Evolutionary conservation across 2,797 vertebrate species (phyloP).

Genomic region (Lophotriccus pileatus): DNA sequence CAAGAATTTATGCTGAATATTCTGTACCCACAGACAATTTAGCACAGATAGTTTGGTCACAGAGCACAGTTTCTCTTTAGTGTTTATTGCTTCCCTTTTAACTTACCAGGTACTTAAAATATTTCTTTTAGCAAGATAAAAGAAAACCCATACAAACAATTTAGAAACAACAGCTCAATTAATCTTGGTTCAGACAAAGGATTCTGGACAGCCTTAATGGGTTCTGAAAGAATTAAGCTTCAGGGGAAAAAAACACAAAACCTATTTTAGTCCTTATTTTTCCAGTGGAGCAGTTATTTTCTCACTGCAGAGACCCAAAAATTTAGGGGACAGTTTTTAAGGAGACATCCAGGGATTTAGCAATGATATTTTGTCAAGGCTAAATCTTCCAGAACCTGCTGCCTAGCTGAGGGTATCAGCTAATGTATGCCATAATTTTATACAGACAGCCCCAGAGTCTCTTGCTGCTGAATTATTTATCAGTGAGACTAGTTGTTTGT

Average conservation of each 20-base stretch:
- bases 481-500: conserved; percentile 18
- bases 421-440: conserved; percentile 42
- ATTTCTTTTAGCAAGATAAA: background rate
- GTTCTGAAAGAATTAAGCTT: background rate
- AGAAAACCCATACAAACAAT: background rate
- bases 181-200: background rate
- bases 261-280: background rate
- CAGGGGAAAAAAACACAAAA: background rate
- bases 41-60: background rate
- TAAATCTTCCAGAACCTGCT: background rate
- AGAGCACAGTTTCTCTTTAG: background rate
- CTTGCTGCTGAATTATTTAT: conserved; percentile 53
- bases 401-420: background rate
- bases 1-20: background rate
- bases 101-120: background rate
- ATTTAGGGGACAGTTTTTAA: background rate
- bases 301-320: background rate
- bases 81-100: background rate
- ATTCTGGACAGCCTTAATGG: background rate
- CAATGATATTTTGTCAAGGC: background rate
- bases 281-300: background rate
- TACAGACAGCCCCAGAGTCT: background rate
- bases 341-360: background rate
- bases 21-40: background rate
- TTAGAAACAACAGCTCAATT: background rate